Evolutionary conservation across 2,797 vertebrate species (phyloP).

Genomic region (Taeniopygia guttata): DNA sequence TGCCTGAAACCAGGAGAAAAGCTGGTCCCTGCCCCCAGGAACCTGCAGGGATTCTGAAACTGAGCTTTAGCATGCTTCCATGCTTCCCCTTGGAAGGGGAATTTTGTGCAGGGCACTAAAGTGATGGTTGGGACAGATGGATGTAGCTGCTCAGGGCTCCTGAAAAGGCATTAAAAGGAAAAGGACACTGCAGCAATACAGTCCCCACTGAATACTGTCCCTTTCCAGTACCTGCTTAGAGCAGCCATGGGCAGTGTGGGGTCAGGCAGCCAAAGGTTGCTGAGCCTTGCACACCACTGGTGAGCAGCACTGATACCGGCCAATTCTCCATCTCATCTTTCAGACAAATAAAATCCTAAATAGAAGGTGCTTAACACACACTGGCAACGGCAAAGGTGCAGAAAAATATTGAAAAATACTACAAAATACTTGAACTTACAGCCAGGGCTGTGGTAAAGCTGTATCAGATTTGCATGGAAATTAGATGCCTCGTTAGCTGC

Average conservation of each 20-base stretch:
- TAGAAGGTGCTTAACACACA: not conserved
- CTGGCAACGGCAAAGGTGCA: not conserved
- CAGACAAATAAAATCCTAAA: not conserved
- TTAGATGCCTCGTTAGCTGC: slow-evolving; percentile 55
- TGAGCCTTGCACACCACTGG: not conserved
- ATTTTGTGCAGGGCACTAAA: not conserved
- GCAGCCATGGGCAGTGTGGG: not conserved
- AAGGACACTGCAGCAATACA: not conserved
- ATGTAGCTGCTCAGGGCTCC: not conserved
- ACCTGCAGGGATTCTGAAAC: not conserved
- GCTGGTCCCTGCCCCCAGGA: not conserved
- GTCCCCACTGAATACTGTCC: not conserved
- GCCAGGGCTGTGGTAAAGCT: not conserved
- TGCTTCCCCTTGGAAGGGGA: not conserved
- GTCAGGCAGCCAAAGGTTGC: not conserved
- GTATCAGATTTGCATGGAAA: slow-evolving; percentile 21
- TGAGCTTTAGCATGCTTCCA: not conserved
- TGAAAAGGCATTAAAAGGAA: not conserved
- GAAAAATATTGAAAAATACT: not conserved
- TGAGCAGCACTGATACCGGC: not conserved
- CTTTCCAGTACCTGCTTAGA: not conserved
- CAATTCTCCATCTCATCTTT: not conserved
- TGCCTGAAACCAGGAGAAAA: not conserved
- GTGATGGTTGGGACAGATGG: not conserved
- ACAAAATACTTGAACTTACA: not conserved